Percentiles rank a stretch among this genome's conserved stretches.
phyloP scores from a whole-genome alignment of 2,797 vertebrate species.

The Sternarchorhynchus goeldii region DNA sequence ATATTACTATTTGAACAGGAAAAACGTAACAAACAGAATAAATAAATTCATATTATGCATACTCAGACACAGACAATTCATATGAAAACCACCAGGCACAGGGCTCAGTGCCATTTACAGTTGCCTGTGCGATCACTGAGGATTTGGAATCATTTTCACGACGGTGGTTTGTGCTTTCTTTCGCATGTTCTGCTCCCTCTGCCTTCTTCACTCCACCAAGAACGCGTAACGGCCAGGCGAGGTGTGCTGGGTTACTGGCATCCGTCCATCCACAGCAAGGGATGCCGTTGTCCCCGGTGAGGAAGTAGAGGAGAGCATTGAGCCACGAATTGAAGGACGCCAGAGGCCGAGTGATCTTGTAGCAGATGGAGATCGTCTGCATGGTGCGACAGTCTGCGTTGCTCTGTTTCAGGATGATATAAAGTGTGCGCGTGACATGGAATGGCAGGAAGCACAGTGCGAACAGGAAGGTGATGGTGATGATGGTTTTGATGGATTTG shows the following conservation, averaged over 20 bases:
- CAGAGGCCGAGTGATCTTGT: slow-evolving; percentile 81
- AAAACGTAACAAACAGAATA: slow-evolving; percentile 15
- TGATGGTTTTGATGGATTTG: slow-evolving; percentile 81
- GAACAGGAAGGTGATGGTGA: slow-evolving; percentile 81
- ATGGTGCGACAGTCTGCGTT: slow-evolving; percentile 72
- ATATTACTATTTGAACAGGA: background rate
- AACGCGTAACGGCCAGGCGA: slow-evolving; percentile 74
- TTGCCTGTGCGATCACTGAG: slow-evolving; percentile 34
- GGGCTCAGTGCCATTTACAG: slow-evolving; percentile 5
- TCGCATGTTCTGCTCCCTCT: slow-evolving; percentile 60
- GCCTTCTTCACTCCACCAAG: slow-evolving; percentile 68
- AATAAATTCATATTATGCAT: slow-evolving; percentile 16
- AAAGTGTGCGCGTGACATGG: slow-evolving; percentile 80
- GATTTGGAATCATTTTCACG: slow-evolving; percentile 37
- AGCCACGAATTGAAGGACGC: slow-evolving; percentile 84
- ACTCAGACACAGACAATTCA: slow-evolving; percentile 37
- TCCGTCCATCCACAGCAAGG: slow-evolving; percentile 68
- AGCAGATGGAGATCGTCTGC: slow-evolving; percentile 78
- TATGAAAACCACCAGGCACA: slow-evolving; percentile 39
- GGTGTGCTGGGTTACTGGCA: slow-evolving; percentile 44
- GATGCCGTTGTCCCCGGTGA: slow-evolving; percentile 77
- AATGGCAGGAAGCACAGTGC: slow-evolving; percentile 82
- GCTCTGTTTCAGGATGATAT: slow-evolving; percentile 74
- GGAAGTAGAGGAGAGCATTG: slow-evolving; percentile 82
- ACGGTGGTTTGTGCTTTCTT: slow-evolving; percentile 36